A percentile compares a stretch with the other conserved stretches of the same genome.
Conservation (phyloP, 2,113 vertebrate species). For the Brachypteracias leptosomus region DNA sequence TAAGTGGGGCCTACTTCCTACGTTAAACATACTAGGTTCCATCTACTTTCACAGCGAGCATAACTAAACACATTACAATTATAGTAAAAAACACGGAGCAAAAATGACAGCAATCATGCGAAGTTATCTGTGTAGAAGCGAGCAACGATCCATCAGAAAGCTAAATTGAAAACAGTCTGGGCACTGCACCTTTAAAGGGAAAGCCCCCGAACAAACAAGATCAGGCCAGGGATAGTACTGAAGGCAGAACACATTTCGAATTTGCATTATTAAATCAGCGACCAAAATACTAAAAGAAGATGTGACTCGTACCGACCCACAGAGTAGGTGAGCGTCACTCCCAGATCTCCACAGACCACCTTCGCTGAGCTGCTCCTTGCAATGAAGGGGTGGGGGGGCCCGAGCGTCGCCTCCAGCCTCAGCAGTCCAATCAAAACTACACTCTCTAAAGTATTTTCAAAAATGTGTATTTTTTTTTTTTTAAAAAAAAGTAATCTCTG, state of each 20-base stretch:
- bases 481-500: not conserved
- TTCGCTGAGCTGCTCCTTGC: not conserved
- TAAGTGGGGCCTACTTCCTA: not conserved
- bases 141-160: not conserved
- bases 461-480: not conserved
- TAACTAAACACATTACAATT: not conserved
- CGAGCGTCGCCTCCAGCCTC: not conserved
- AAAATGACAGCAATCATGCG: not conserved
- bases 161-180: not conserved
- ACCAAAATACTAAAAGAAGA: not conserved
- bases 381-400: too few relatives aligned
- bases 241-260: not conserved
- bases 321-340: not conserved
- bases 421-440: not conserved
- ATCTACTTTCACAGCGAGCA: not conserved
- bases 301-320: not conserved
- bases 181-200: not conserved
- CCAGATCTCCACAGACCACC: not conserved
- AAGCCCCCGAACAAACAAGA: not conserved
- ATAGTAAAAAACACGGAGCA: not conserved
- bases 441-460: not conserved
- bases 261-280: not conserved
- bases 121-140: not conserved
- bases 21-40: fast-evolving
- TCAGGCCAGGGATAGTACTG: fast-evolving